Evolutionary conservation across 2,888 invertebrate species (phyloP).

Genomic region (Ophioninae sp.): DNA sequence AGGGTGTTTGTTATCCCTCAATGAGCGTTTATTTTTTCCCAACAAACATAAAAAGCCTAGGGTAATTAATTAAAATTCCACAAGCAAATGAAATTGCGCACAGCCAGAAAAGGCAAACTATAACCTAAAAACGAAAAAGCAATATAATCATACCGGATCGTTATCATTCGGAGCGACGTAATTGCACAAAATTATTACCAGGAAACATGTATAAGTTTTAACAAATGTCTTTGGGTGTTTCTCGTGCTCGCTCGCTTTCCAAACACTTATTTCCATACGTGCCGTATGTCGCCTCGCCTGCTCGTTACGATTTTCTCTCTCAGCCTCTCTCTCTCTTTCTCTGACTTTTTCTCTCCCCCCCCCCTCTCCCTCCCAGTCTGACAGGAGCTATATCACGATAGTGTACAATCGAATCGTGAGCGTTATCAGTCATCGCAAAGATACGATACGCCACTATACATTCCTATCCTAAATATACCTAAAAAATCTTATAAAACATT

Average conservation of each 20-base stretch:
- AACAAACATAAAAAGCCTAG: neutral
- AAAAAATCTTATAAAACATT: no score
- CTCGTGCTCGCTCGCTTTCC: neutral
- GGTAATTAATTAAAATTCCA: neutral
- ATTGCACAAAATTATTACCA: neutral
- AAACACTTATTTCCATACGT: slow-evolving; percentile 1
- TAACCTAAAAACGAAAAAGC: slow-evolving; percentile 1
- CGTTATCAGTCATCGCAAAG: slow-evolving; percentile 33
- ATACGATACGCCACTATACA: slow-evolving; percentile 14
- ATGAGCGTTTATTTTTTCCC: no score
- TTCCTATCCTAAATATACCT: neutral
- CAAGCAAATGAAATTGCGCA: neutral
- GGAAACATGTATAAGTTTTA: slow-evolving; percentile 9
- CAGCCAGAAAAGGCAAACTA: neutral
- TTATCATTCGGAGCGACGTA: neutral
- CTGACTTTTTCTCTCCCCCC: slow-evolving; percentile 21
- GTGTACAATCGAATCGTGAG: slow-evolving; percentile 42
- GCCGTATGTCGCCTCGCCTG: neutral
- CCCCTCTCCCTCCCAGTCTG: neutral
- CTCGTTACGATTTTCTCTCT: neutral
- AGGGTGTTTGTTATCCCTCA: no score
- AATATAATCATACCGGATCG: neutral
- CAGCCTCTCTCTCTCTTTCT: neutral
- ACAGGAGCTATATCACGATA: slow-evolving; percentile 12
- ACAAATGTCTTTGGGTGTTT: slow-evolving; percentile 7